Percentiles rank a stretch among this genome's conserved stretches.
Evolutionary conservation across 2,113 vertebrate species (phyloP).

Genomic region (Corapipo altera): DNA sequence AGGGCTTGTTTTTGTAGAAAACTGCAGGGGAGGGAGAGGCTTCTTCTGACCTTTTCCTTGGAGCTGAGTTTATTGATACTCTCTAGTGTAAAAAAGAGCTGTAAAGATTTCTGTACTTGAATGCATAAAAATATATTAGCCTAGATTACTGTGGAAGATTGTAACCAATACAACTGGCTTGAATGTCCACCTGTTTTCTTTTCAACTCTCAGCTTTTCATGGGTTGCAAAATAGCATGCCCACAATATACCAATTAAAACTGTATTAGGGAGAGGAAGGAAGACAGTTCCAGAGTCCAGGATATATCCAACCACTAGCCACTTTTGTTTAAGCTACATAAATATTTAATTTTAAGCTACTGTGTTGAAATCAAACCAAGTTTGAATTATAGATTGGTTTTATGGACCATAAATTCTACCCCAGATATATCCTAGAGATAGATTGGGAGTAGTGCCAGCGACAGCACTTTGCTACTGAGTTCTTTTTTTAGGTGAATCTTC

Average conservation of each 20-base stretch:
- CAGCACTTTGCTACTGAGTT: neutral
- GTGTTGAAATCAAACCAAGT: neutral
- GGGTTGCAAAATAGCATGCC: neutral
- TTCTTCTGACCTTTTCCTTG: neutral
- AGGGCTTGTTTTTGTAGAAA: neutral
- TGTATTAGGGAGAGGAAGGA: neutral
- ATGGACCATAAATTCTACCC: neutral
- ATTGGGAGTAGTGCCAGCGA: neutral
- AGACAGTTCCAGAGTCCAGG: neutral
- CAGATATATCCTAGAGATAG: accelerated
- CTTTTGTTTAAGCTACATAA: neutral
- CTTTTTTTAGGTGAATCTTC: neutral
- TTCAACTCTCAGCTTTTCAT: neutral
- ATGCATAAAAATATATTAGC: neutral
- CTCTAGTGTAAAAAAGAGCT: neutral
- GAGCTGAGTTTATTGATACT: neutral
- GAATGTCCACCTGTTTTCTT: neutral
- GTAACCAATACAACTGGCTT: neutral
- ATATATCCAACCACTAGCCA: neutral
- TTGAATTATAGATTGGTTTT: neutral
- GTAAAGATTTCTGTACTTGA: neutral
- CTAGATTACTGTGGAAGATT: neutral
- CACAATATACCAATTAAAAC: neutral
- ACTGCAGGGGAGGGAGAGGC: neutral
- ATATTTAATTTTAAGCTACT: neutral